Evolutionary conservation across 2,113 vertebrate species (phyloP).

Genomic region (Sylvietta virens): DNA sequence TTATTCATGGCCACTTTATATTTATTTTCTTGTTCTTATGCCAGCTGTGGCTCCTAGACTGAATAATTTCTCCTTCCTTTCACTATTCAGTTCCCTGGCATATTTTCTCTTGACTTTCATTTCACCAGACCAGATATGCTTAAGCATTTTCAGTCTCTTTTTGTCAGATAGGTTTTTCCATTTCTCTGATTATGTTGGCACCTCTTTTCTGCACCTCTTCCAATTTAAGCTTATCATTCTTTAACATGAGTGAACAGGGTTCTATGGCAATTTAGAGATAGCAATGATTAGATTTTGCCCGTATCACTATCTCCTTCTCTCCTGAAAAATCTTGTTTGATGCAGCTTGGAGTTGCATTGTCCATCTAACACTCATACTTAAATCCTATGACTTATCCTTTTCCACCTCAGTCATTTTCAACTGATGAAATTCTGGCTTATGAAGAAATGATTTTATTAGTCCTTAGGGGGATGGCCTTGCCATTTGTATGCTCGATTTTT

Average conservation of each 20-base stretch:
- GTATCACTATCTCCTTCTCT: background rate
- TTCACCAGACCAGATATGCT: background rate
- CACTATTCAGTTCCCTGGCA: background rate
- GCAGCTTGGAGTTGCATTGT: background rate
- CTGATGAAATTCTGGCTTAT: background rate
- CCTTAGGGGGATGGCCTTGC: background rate
- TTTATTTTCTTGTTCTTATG: background rate
- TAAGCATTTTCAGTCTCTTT: background rate
- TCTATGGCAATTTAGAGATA: background rate
- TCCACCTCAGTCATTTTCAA: background rate
- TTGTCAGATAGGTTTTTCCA: conserved; percentile 35
- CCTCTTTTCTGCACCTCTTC: conserved; percentile 13
- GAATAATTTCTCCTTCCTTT: background rate
- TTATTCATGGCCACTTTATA: background rate
- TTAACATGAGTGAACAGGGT: background rate
- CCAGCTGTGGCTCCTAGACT: background rate
- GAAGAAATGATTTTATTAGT: conserved; percentile 12
- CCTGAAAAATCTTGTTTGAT: background rate
- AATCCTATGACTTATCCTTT: background rate
- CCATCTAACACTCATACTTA: background rate
- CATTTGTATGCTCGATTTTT: background rate
- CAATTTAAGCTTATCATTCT: conserved; percentile 30
- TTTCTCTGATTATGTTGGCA: conserved; percentile 29
- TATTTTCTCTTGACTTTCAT: background rate
- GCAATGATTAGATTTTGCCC: background rate